Evolutionary conservation across 2,113 vertebrate genomes (phyloP).

Genomic region (Heloderma charlesbogerti): DNA sequence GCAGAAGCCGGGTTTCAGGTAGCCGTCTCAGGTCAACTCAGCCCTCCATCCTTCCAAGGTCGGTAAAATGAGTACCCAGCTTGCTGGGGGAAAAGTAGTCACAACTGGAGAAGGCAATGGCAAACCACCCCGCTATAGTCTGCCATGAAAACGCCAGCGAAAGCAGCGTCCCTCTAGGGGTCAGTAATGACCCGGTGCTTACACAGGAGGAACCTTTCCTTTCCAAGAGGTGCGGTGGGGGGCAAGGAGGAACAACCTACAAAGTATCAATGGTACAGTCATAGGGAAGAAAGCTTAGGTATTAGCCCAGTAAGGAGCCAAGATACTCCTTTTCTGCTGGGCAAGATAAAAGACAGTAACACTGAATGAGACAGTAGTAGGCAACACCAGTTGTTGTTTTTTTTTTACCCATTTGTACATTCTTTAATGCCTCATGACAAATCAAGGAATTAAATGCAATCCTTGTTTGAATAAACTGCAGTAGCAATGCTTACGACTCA

Average conservation of each 20-base stretch:
- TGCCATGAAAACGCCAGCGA: too few species aligned
- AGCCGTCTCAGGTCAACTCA: too few species aligned
- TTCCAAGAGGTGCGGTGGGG: slow-evolving; percentile 23
- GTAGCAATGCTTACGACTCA: not conserved
- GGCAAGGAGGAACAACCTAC: slow-evolving; percentile 3
- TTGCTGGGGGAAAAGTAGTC: too few species aligned
- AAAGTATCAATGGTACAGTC: slow-evolving; percentile 7
- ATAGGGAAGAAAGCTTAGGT: slow-evolving; percentile 57
- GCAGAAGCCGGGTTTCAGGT: too few species aligned
- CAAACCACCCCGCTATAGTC: too few species aligned
- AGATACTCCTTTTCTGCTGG: slow-evolving; percentile 31
- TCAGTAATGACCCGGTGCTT: too few species aligned
- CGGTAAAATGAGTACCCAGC: too few species aligned
- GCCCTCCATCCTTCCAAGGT: too few species aligned
- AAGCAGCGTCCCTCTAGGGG: too few species aligned
- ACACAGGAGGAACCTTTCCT: too few species aligned
- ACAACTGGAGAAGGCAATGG: too few species aligned
- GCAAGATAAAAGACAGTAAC: slow-evolving; percentile 28
- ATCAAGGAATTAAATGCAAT: not conserved
- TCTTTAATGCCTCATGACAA: not conserved
- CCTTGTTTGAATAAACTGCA: not conserved
- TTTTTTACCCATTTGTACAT: slow-evolving; percentile 23
- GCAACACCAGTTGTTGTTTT: not conserved
- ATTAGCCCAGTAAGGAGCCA: slow-evolving; percentile 33
- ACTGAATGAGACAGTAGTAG: not conserved